A percentile compares a stretch with the other conserved stretches of the same genome.
phyloP scores from a whole-genome alignment of 2,113 vertebrate genomes.

The Burhinus oedicnemus region DNA sequence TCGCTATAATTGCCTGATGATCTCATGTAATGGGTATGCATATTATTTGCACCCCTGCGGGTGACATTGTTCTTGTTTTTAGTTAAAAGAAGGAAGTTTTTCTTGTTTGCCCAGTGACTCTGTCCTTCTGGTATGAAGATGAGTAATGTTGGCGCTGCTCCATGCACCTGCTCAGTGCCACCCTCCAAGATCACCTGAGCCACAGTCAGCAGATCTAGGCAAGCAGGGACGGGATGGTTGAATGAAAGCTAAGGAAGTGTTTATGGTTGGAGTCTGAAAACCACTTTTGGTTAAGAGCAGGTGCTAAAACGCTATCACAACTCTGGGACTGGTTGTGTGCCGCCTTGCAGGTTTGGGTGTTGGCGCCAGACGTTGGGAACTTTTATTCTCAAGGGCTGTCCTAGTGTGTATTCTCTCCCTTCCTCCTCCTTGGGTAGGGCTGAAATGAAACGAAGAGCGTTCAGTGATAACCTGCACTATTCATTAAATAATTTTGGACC shows the following conservation, averaged over 20 bases:
- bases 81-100: conserved; percentile 61
- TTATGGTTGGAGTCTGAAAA: neutral
- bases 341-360: neutral
- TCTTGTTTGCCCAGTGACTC: conserved; percentile 68
- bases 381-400: neutral
- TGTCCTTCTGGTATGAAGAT: conserved; percentile 74
- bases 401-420: neutral
- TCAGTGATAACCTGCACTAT: neutral
- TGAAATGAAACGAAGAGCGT: neutral
- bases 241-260: neutral
- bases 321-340: neutral
- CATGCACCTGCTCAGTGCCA: conserved; percentile 80
- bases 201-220: conserved; percentile 14
- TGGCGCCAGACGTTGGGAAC: neutral
- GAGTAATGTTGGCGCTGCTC: conserved; percentile 68
- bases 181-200: conserved; percentile 68
- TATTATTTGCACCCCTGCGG: conserved; percentile 20
- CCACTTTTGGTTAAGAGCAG: neutral
- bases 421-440: neutral
- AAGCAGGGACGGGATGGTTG: neutral
- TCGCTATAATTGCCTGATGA: neutral
- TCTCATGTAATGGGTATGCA: neutral
- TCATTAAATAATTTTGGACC: neutral
- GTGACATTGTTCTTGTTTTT: conserved; percentile 60
- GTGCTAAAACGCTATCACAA: neutral